Evolutionary conservation across 2,888 invertebrate species (phyloP).

Genomic region (Argyresthia albistria): DNA sequence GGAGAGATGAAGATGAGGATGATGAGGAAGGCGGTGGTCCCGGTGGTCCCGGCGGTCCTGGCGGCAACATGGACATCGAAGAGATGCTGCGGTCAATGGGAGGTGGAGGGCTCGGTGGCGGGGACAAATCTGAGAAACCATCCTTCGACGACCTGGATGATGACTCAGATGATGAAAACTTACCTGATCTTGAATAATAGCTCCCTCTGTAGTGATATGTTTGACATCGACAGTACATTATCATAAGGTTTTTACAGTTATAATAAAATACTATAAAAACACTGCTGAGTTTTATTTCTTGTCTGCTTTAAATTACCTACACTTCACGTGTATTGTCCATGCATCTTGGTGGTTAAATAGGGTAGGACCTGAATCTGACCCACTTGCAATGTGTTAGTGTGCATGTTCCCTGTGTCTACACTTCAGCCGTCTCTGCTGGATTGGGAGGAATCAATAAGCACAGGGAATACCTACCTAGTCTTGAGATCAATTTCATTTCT

Average conservation of each 20-base stretch:
- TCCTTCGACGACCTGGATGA: conserved; percentile 83
- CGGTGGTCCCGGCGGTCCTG: conserved; percentile 23
- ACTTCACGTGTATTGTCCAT: too few relatives aligned
- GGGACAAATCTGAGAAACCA: conserved; percentile 74
- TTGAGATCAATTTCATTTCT: too few relatives aligned
- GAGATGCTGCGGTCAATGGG: conserved; percentile 85
- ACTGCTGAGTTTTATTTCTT: not conserved
- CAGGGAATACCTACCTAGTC: too few relatives aligned
- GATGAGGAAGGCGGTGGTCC: conserved; percentile 77
- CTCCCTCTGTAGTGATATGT: conserved; percentile 29
- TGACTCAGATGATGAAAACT: conserved; percentile 86
- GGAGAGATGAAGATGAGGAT: conserved; percentile 97
- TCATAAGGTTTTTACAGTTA: conserved; percentile 66
- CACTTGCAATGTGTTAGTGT: too few relatives aligned
- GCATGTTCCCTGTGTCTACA: too few relatives aligned
- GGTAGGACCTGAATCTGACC: too few relatives aligned
- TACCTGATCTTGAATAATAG: conserved; percentile 81
- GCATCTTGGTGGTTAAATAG: too few relatives aligned
- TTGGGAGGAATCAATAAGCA: too few relatives aligned
- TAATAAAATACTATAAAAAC: conserved; percentile 48
- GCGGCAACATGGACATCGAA: conserved; percentile 68
- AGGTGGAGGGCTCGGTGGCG: conserved; percentile 38
- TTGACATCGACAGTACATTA: conserved; percentile 52
- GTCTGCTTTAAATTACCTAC: not conserved
- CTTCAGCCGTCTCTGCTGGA: too few relatives aligned